Base-by-base conservation (phyloP, 92 coral and sea anemone species). In the Porites cylindrica region DNA sequence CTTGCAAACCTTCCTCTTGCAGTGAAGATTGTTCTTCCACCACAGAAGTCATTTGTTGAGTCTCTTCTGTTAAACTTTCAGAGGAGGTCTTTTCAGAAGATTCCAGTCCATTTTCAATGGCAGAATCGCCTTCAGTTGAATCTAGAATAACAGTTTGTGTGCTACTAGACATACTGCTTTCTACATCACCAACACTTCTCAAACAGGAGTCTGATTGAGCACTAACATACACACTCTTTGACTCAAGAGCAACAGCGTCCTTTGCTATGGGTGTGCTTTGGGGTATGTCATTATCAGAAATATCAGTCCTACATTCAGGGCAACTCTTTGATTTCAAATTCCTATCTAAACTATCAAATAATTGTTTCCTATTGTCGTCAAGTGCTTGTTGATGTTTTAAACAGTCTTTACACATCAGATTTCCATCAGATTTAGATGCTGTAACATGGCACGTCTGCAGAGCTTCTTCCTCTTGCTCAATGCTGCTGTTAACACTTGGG, bases 151-250 rank as follows among this genome's bases (percentile, higher is more conserved):
- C 80, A 1, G 99, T 96, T 50, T 93, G 90, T 10, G 94, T 78
- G 53, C 99, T 96, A 60, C 98, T 95, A 0, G 96, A 84, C 95
- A 96, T 72, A 58, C 98, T 96, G 52, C 83, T 89, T 73, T 72
- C 87, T 26, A 94, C 19, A 23, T 90, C 95, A 58, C 76, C 65
- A 12, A 60, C 61, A 86, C 92, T 85, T 11, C 85, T 83, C 9
- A 71, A 76, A 76, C 72, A 32, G 7, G 88, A 77, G 5, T 82
- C 84, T 19, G 83, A 69, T 54, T 26, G 76, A 20, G 83, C 80
- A 72, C 90, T 85, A n/a, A 62, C 69, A 71, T 87, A 91, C 67
- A 80, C 66, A 52, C 95, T 89, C 56, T 51, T 84, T 51, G 90
- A 77, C 43, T 65, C 68, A 70, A 71, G 71, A 56, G 59, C 50